Base-by-base conservation (phyloP, 2,888 invertebrate genomes). In the Cyclophora albipunctata region DNA sequence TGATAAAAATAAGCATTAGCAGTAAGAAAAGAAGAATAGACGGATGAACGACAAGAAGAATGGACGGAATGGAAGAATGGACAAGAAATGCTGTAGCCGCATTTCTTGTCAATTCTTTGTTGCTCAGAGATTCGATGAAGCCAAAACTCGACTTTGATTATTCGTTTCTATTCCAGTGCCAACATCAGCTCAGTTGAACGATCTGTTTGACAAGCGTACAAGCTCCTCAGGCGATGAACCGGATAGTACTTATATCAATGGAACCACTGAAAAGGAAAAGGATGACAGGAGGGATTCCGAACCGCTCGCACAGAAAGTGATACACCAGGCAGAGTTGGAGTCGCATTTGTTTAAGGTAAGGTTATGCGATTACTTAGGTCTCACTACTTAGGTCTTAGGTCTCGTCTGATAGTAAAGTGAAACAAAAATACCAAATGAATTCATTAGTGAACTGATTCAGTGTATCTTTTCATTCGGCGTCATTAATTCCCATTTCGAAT, bases 321-420 rank as follows among this genome's bases (percentile, higher is more conserved):
- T 96, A 78, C 95, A 95, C 64, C 96, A 96, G 74, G 96, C 96
- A 0, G 96, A 97, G 83, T 85, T 96, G 55, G 96, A 97, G 78
- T 95, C 96, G 67, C 93, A 95, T 48, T 86, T 96, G 71, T 96
- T 94, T 71, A 95, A 94, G 91, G 96, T 95, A 84, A 75, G 69
- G 7, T 37, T 5, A n/a, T 3, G 7, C 34, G 33, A 34, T 7
- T 35, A 34, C 2, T n/a, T 40, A 4, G 33, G 35, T 6, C 3
- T 34, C 37, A 34, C 5, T 6, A 40, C 40, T n/a, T n/a, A 6
- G 7, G 40, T 40, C n/a, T 40, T 7, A 40, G 40, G 6, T 40
- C n/a, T 4, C 6, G 6, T 40, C 40, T 42, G 5, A 20, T 42
- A 3, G 4, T 20, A 42, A 42, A 20, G 20, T 20, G 20, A 20